Evolutionary conservation across 2,888 invertebrate species (phyloP).

Genomic region (Lysandra bellargus): DNA sequence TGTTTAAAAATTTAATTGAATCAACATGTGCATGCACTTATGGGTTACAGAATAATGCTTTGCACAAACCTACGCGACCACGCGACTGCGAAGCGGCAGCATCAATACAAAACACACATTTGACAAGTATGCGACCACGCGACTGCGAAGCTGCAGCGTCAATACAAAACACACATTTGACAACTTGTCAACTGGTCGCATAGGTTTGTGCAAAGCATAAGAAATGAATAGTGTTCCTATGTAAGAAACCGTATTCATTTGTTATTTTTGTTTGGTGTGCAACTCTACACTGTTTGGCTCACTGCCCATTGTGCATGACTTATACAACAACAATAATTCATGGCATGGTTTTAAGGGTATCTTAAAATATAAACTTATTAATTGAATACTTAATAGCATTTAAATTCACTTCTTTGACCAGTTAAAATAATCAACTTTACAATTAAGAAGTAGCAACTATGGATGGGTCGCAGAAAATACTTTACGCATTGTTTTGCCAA

Average conservation of each 20-base stretch:
- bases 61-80: no score
- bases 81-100: no score
- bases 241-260: neutral
- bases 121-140: no score
- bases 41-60: no score
- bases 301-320: slow-evolving; percentile 13
- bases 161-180: no score
- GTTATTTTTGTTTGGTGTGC: neutral
- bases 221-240: no score
- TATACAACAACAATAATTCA: neutral
- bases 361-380: neutral
- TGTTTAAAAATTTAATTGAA: no score
- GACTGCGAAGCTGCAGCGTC: no score
- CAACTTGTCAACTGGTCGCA: no score
- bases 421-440: neutral
- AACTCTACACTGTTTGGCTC: neutral
- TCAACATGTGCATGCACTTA: no score
- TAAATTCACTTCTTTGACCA: neutral
- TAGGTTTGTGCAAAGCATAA: no score
- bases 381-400: neutral
- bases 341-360: neutral
- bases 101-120: no score
- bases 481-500: neutral
- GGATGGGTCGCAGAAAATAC: neutral
- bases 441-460: neutral